Percentiles rank a stretch among this genome's conserved stretches.
phyloP scores from a whole-genome alignment of 1,140 invertebrate species.

The Papilio dardanus region DNA sequence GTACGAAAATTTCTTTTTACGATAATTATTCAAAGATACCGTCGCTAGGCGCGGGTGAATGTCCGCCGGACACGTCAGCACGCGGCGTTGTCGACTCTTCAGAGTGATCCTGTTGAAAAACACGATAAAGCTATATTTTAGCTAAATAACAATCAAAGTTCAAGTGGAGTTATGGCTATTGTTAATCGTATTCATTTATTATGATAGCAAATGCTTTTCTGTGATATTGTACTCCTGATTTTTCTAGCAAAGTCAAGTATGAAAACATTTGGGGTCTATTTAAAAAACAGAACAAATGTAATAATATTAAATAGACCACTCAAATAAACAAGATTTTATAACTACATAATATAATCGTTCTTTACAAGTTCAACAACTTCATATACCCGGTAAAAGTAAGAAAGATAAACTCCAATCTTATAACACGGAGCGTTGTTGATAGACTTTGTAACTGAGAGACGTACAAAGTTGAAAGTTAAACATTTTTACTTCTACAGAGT shows the following conservation, averaged over 20 bases:
- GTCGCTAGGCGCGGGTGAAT: slow-evolving; percentile 65
- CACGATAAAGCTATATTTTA: neutral
- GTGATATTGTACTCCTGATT: neutral
- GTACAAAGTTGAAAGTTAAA: neutral
- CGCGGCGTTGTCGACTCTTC: slow-evolving; percentile 65
- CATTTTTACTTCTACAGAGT: neutral
- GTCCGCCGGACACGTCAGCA: slow-evolving; percentile 59
- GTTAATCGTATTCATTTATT: neutral
- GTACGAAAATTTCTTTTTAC: too few species aligned
- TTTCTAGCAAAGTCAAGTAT: neutral
- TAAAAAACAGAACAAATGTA: neutral
- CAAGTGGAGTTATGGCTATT: too few species aligned
- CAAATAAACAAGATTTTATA: too few species aligned
- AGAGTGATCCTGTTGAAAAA: slow-evolving; percentile 57
- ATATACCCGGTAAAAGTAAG: neutral
- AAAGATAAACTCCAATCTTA: neutral
- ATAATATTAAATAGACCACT: too few species aligned
- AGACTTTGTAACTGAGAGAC: neutral
- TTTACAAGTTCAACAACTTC: neutral
- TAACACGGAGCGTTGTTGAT: neutral
- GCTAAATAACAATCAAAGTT: too few species aligned
- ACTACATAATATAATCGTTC: too few species aligned
- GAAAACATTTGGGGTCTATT: neutral
- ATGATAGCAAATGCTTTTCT: neutral
- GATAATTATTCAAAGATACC: slow-evolving; percentile 47